Base-by-base conservation (phyloP, 2,888 invertebrate species). In the Pandemis cinnamomeana region DNA sequence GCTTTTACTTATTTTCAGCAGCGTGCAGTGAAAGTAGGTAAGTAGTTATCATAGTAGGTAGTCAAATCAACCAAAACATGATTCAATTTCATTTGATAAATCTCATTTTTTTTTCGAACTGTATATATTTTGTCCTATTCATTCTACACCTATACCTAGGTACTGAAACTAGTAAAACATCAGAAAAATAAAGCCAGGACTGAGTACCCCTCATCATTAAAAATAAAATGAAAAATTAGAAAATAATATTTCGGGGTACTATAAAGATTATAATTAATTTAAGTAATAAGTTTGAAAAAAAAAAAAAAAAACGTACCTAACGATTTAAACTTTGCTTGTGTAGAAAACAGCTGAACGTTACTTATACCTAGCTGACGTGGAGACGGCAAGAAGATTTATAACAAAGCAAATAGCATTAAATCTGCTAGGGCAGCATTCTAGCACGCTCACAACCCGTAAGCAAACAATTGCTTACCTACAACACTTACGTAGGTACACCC, bases 391-490 rank as follows among this genome's bases (percentile, higher is more conserved):
- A 84, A 80, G 82, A 86, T 83, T 84, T 83, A 86, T 84, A 84
- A 81, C 83, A 82, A 82, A 82, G 83, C 83, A 83, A 84, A 84
- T 80, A 84, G 78, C 80, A 82, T 82, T 84, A 87, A 91, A 92
- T 92, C 91, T 87, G 85, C 88, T 87, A 87, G 81, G 84, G 83
- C 86, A 83, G 83, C 91, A 91, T 92, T 90, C 92, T 87, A 87
- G 88, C 93, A 92, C 92, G 92, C 86, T 86, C 80, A 80, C 81
- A 81, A 84, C 84, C 84, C 79, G 82, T 82, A 87, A 84, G 82
- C 85, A 86, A 89, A 89, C 90, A 89, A 90, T 91, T 90, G 2
- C 27, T 36, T 36, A 36, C 27, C 27, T 36, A 89, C 20, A 44
- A 8, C 20, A 86, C 85, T 83, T 20, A 20, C 20, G 20, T n/a